Percentiles rank a stretch among this genome's conserved stretches.
These are phyloP conservation scores for Fregetta grallaria DNA, from an alignment of 2,113 vertebrate species.

Conservation along the genomic window DNA sequence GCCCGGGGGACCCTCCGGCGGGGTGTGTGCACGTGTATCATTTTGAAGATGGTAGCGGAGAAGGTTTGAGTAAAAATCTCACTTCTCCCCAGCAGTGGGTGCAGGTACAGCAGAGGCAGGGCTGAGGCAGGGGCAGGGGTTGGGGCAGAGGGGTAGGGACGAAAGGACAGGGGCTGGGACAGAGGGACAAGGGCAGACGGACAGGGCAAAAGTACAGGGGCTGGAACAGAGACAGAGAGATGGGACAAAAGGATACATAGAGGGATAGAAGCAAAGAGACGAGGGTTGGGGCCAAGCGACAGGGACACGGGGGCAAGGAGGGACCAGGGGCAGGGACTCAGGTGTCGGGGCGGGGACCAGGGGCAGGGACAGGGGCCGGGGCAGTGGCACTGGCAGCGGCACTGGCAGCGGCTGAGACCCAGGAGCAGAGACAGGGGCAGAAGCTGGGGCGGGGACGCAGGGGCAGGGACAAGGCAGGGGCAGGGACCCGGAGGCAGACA, in stretches of 20 bases:
- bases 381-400: background rate
- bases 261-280: background rate
- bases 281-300: background rate
- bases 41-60: background rate
- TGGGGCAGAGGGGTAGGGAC: background rate
- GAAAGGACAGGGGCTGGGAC: background rate
- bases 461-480: background rate
- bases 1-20: too few species aligned
- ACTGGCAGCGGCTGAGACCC: background rate
- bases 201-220: too few species aligned
- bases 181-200: too few species aligned
- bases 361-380: background rate
- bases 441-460: background rate
- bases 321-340: background rate
- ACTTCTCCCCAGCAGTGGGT: background rate
- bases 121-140: too few species aligned
- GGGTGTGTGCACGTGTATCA: accelerated
- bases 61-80: background rate
- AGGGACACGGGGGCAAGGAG: background rate
- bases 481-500: slow-evolving; percentile 46
- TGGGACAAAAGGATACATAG: background rate
- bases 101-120: background rate
- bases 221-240: background rate
- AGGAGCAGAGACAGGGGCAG: background rate
- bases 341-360: background rate